A percentile compares a stretch with the other conserved stretches of the same genome.
Conservation (phyloP, 1,140 invertebrate species). For the Atta colombica region DNA sequence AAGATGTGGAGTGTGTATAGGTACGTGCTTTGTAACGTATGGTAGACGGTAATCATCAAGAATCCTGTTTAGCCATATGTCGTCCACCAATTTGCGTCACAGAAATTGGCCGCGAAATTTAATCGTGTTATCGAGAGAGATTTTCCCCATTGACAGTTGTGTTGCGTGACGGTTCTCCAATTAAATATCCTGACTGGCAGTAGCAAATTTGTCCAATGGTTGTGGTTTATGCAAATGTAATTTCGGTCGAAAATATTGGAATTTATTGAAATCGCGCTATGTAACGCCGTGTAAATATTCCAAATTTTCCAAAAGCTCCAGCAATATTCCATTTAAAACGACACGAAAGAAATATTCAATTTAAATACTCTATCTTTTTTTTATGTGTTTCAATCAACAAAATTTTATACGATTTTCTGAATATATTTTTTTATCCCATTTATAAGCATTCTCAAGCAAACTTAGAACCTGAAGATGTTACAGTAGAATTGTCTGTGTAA, state of each 20-base stretch:
- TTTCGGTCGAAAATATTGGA: conserved; percentile 31
- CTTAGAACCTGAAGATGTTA: background rate
- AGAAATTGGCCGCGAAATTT: conserved; percentile 65
- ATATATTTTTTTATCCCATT: background rate
- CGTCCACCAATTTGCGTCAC: conserved; percentile 52
- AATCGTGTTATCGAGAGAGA: conserved; percentile 57
- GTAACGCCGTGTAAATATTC: background rate
- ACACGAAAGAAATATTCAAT: background rate
- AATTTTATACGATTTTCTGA: background rate
- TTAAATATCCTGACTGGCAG: conserved; percentile 65
- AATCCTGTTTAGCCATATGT: conserved; percentile 56
- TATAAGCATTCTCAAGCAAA: background rate
- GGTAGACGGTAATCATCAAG: conserved; percentile 35
- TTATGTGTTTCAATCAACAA: background rate
- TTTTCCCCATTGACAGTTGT: conserved; percentile 59
- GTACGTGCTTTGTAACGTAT: conserved; percentile 36
- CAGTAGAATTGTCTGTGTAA: background rate
- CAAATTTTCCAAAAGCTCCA: conserved; percentile 5
- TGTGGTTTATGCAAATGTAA: conserved; percentile 44
- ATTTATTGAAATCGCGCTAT: background rate
- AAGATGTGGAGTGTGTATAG: conserved; percentile 10
- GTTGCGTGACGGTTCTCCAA: conserved; percentile 53
- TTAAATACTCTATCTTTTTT: background rate
- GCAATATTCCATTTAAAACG: background rate
- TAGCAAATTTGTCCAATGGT: conserved; percentile 43